phyloP scores from a whole-genome alignment of 1,140 invertebrate genomes.

The Eurosta solidaginis region DNA sequence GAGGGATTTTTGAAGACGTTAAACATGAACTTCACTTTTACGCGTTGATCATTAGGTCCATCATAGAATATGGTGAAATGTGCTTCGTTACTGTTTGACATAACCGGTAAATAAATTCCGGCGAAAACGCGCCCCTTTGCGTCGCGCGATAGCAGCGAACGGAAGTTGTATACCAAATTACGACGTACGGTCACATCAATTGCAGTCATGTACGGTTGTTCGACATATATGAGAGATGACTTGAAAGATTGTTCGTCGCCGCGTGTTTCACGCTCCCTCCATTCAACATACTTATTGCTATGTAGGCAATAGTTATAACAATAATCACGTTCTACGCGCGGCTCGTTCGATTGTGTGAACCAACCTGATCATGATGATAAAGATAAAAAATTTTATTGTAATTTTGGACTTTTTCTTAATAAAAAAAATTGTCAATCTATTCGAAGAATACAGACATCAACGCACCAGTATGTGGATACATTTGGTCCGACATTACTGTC shows the following conservation, averaged over 20 bases:
- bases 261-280: constrained; percentile 75
- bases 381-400: neutral
- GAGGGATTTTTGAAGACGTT: constrained; percentile 67
- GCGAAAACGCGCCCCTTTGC: constrained; percentile 79
- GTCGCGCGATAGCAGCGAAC: constrained; percentile 79
- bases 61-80: constrained; percentile 82
- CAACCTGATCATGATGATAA: constrained; percentile 62
- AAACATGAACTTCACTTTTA: constrained; percentile 72
- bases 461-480: constrained; percentile 79
- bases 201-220: constrained; percentile 77
- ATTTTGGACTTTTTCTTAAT: neutral
- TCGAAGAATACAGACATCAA: too few relatives aligned
- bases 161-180: constrained; percentile 86
- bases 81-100: constrained; percentile 65
- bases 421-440: neutral
- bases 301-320: constrained; percentile 71
- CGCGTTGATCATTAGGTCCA: constrained; percentile 64
- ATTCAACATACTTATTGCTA: constrained; percentile 77
- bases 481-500: constrained; percentile 82
- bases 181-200: constrained; percentile 85
- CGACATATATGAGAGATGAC: constrained; percentile 78
- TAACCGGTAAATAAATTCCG: constrained; percentile 80
- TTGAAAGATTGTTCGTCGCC: constrained; percentile 65
- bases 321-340: constrained; percentile 77
- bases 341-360: constrained; percentile 80